Evolutionary conservation across 2,797 vertebrate genomes (phyloP).

Genomic region (Agapornis canus): DNA sequence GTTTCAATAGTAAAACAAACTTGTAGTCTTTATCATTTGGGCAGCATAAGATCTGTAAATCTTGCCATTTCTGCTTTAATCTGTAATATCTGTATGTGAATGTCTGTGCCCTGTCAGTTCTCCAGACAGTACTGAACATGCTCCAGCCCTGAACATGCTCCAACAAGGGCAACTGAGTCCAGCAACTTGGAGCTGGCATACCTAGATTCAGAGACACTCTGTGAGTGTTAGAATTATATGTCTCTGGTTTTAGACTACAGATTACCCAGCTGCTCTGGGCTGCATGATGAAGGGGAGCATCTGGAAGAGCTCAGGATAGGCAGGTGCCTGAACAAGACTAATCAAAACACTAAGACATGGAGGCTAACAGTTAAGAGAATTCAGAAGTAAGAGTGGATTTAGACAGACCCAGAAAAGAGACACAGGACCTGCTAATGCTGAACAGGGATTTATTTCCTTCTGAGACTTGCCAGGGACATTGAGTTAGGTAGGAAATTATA

Average conservation of each 20-base stretch:
- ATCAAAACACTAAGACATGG: background rate
- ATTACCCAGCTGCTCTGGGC: background rate
- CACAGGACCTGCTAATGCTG: background rate
- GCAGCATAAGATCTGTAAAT: background rate
- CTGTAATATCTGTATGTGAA: background rate
- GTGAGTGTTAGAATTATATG: background rate
- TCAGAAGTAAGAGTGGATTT: background rate
- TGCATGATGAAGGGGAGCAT: background rate
- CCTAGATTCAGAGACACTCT: background rate
- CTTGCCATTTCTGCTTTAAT: background rate
- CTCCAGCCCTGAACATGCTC: background rate
- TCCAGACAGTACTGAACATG: background rate
- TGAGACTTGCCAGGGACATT: background rate
- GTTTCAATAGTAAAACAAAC: background rate
- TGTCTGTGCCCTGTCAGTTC: background rate
- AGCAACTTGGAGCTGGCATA: background rate
- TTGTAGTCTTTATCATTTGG: background rate
- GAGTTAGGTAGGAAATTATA: background rate
- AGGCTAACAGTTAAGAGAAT: background rate
- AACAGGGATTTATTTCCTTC: background rate
- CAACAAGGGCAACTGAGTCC: background rate
- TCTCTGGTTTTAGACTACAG: background rate
- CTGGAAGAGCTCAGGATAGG: background rate
- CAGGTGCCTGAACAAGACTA: background rate
- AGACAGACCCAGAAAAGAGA: background rate